These are phyloP conservation scores for Operophtera brumata DNA, from an alignment of 2,888 invertebrate genomes.

Conservation along the genomic window DNA sequence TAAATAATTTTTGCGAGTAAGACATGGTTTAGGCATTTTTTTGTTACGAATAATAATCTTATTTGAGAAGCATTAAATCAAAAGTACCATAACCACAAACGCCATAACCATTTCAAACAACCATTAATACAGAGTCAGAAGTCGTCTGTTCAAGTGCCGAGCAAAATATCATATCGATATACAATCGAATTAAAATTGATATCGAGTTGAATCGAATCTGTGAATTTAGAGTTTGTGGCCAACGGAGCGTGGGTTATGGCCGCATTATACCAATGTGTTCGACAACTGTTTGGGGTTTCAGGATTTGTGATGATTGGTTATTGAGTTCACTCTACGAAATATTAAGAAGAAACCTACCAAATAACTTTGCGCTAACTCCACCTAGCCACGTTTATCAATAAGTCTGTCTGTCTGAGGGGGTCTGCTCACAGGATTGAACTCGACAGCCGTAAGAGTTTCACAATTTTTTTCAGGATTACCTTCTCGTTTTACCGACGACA, in stretches of 20 bases:
- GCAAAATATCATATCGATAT: slow-evolving; percentile 48
- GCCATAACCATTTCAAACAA: slow-evolving; percentile 43
- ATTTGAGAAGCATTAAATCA: slow-evolving; percentile 18
- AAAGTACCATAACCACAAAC: slow-evolving; percentile 25
- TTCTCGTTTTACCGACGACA: no score
- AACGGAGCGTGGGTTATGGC: slow-evolving; percentile 53
- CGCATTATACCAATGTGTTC: slow-evolving; percentile 55
- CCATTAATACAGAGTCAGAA: slow-evolving; percentile 41
- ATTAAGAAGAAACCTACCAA: no score
- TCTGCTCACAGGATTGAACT: no score
- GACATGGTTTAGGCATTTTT: background rate
- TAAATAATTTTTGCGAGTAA: no score
- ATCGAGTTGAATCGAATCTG: slow-evolving; percentile 44
- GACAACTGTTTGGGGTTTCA: slow-evolving; percentile 52
- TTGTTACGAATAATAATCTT: background rate
- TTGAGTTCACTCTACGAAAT: background rate
- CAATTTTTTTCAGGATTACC: no score
- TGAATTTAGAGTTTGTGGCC: slow-evolving; percentile 46
- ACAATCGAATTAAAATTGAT: slow-evolving; percentile 68
- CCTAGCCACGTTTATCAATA: no score
- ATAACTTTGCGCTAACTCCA: no score
- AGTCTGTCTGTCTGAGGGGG: no score
- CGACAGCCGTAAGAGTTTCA: no score
- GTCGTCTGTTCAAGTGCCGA: slow-evolving; percentile 47
- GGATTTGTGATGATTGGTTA: slow-evolving; percentile 28